These are phyloP conservation scores for Callipepla californica DNA, from an alignment of 2,113 vertebrate genomes.

Conservation along the genomic window DNA sequence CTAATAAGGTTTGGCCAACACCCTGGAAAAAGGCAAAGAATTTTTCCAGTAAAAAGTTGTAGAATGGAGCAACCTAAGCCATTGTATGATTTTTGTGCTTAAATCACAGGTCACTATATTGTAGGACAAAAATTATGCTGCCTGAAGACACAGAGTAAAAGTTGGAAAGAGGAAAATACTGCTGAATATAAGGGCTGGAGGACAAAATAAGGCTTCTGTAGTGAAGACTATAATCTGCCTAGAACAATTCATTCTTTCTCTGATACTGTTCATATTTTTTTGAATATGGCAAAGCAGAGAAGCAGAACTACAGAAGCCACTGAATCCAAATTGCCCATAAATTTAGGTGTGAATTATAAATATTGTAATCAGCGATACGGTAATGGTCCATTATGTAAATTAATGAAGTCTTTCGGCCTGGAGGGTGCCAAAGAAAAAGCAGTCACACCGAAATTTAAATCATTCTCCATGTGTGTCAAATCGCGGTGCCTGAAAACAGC, in stretches of 20 bases:
- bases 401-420: neutral
- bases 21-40: neutral
- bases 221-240: neutral
- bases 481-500: conserved; percentile 43
- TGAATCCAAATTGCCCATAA: neutral
- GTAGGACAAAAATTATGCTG: neutral
- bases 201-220: neutral
- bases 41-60: conserved; percentile 5
- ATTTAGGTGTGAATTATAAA: neutral
- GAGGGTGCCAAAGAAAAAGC: neutral
- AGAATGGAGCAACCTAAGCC: neutral
- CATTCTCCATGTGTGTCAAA: neutral
- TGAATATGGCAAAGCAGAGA: neutral
- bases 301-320: neutral
- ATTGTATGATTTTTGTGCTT: neutral
- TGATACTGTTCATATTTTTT: neutral
- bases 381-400: neutral
- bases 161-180: conserved; percentile 3
- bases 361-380: neutral
- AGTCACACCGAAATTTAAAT: neutral
- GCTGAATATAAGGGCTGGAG: neutral
- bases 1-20: conserved; percentile 10
- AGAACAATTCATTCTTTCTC: neutral
- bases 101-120: neutral
- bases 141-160: conserved; percentile 14